Base-by-base conservation (phyloP, 1,140 invertebrate genomes). In the Drosophila melanica region DNA sequence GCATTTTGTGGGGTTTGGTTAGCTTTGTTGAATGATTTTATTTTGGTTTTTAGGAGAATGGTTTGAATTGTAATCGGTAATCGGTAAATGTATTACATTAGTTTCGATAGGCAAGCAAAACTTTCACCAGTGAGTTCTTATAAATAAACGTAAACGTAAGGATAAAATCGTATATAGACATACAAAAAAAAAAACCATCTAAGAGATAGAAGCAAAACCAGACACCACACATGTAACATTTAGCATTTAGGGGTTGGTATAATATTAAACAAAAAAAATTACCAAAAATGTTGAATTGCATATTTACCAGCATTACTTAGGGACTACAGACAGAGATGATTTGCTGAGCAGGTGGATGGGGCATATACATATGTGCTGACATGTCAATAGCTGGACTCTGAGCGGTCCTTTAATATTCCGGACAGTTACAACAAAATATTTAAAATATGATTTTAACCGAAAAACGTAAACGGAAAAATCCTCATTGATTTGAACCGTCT, bases 281-380 rank as follows among this genome's bases (percentile, higher is more conserved):
- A 45, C 14, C 74, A 62, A 53, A 54, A 45, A 66, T 35, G 51
- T 73, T 74, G 73, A 41, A 79, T 77, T 81, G 66, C 55, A 80
- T 89, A 89, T 89, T 89, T 89, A 89, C 84, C 84, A 89, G 84
- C 84, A 74, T 78, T 77, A 86, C 77, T 75, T 81, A 87, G 64
- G 71, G 71, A 87, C 81, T 87, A 86, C 75, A 77, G 66, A 85
- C 81, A 85, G 18, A 63, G 62, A 55, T 66, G 54, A 62, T 23
- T 58, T 67, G 41, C 23, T 54, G 65, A 54, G 45, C 27, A 35
- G 50, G 30, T 30, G 42, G 53, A 30, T n/a, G 23, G 60, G 64
- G 48, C 33, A n/a, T 16, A 8, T 14, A 48, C 44, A 58, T 14
- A 42, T 42, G 12, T 23, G 14, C 18, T 53, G 30, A 35, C n/a